Evolutionary conservation across 2,797 vertebrate genomes (phyloP).

Genomic region (Setipinna tenuifilis): DNA sequence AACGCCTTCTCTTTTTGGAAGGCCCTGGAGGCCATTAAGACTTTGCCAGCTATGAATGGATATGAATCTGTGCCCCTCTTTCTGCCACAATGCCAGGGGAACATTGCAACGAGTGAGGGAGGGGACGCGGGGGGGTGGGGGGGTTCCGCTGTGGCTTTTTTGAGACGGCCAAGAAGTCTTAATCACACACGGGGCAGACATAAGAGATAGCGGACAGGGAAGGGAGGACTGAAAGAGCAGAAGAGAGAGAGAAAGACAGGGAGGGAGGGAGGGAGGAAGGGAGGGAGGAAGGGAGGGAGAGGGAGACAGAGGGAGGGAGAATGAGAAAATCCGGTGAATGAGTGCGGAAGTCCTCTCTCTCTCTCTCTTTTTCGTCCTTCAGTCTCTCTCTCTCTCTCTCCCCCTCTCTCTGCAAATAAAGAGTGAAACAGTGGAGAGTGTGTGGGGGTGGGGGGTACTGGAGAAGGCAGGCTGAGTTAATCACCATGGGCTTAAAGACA

Average conservation of each 20-base stretch:
- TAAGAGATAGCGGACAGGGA: conserved; percentile 61
- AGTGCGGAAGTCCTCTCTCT: conserved; percentile 72
- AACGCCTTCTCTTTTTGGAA: conserved; percentile 76
- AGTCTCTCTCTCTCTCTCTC: conserved; percentile 54
- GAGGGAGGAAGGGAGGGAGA: conserved; percentile 51
- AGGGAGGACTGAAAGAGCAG: conserved; percentile 21
- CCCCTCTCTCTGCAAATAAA: conserved; percentile 66
- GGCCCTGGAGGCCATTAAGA: conserved; percentile 81
- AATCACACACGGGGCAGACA: conserved; percentile 63
- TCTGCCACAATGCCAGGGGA: conserved; percentile 67
- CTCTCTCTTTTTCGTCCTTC: neutral
- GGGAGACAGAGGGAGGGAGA: conserved; percentile 70
- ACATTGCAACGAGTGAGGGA: conserved; percentile 60
- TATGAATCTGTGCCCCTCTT: conserved; percentile 80
- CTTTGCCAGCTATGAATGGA: conserved; percentile 85
- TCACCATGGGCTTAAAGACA: conserved; percentile 39
- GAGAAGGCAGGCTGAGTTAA: conserved; percentile 49
- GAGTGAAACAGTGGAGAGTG: conserved; percentile 49
- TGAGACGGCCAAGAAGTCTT: conserved; percentile 70
- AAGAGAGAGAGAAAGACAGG: conserved; percentile 35
- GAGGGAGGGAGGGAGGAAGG: neutral
- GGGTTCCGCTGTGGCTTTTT: conserved; percentile 73
- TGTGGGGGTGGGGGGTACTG: conserved; percentile 44
- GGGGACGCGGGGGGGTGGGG: neutral
- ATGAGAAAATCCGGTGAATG: conserved; percentile 68